These are phyloP conservation scores for Choreutis nemorana DNA, from an alignment of 2,888 invertebrate genomes.

Conservation along the genomic window DNA sequence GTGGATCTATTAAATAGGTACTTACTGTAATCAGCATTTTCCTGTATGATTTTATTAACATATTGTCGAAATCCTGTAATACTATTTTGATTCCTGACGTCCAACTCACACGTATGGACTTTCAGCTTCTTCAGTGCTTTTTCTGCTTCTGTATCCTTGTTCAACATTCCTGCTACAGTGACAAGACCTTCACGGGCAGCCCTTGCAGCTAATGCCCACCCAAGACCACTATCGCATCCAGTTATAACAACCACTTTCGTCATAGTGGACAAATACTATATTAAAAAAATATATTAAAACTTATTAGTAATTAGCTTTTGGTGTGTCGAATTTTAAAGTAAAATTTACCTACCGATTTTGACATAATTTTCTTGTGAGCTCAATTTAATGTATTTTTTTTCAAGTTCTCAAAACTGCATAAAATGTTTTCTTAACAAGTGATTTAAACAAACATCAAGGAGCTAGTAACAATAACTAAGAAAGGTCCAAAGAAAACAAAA, in stretches of 20 bases:
- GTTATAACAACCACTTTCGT: constrained; percentile 72
- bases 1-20: no score
- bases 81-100: constrained; percentile 71
- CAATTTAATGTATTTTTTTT: no score
- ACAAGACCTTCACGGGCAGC: constrained; percentile 70
- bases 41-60: constrained; percentile 46
- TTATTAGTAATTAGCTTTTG: no score
- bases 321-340: no score
- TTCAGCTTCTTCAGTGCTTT: constrained; percentile 39
- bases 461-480: neutral
- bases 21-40: constrained; percentile 62
- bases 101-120: constrained; percentile 65
- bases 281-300: neutral
- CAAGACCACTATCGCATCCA: constrained; percentile 88
- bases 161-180: constrained; percentile 81
- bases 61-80: constrained; percentile 55
- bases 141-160: constrained; percentile 58
- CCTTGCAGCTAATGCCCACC: constrained; percentile 74
- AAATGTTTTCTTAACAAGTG: no score
- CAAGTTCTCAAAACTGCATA: no score
- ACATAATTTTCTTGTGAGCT: no score
- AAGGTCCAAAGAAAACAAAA: constrained; percentile 5
- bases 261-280: constrained; percentile 11
- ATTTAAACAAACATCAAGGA: neutral
- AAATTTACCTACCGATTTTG: no score